Conservation (phyloP, 1,140 invertebrate species). For the Globodera rostochiensis region DNA sequence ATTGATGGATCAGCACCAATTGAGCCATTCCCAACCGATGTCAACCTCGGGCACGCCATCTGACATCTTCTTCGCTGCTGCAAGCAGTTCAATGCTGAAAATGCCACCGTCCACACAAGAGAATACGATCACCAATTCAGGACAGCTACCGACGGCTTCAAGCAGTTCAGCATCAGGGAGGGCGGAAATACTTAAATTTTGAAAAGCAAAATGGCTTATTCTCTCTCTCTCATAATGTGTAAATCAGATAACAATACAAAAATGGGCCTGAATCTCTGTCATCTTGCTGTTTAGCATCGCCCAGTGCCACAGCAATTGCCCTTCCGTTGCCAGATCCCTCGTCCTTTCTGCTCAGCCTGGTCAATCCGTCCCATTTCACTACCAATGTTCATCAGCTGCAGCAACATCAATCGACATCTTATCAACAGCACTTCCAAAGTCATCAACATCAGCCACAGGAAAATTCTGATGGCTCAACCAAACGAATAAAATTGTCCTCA, state of each 20-base stretch:
- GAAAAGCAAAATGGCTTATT: neutral
- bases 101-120: too few relatives aligned
- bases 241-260: neutral
- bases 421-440: neutral
- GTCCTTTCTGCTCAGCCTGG: slow-evolving; percentile 32
- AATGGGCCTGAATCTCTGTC: slow-evolving; percentile 1
- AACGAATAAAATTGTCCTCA: slow-evolving; percentile 4
- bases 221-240: too few relatives aligned
- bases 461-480: neutral
- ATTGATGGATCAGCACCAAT: slow-evolving; percentile 20
- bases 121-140: too few relatives aligned
- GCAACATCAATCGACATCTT: neutral
- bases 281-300: neutral
- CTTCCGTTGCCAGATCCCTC: slow-evolving; percentile 30
- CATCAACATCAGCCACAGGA: neutral
- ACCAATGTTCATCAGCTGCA: neutral
- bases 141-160: too few relatives aligned
- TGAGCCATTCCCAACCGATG: slow-evolving; percentile 4
- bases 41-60: neutral
- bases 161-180: too few relatives aligned
- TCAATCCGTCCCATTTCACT: slow-evolving; percentile 22
- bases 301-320: slow-evolving; percentile 32
- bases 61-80: neutral
- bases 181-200: too few relatives aligned
- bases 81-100: neutral